Percentiles rank a stretch among this genome's conserved stretches.
phyloP scores from a whole-genome alignment of 2,113 vertebrate species.

The Eptesicus fuscus region DNA sequence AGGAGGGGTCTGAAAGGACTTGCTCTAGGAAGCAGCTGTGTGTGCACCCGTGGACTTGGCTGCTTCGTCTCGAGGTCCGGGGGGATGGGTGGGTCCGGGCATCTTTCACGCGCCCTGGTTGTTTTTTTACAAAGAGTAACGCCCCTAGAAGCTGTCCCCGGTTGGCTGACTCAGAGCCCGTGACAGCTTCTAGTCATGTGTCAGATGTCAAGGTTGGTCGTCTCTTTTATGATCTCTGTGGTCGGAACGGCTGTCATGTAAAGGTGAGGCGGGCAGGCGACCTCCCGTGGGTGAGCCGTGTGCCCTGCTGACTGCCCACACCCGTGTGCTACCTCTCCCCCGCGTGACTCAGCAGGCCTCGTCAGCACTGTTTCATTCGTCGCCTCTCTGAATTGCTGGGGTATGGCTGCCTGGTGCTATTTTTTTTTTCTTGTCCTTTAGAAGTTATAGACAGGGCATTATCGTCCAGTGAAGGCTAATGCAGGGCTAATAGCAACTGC shows the following conservation, averaged over 20 bases:
- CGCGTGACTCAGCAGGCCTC: background rate
- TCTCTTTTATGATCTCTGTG: background rate
- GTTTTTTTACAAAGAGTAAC: background rate
- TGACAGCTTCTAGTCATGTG: background rate
- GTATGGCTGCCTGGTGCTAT: background rate
- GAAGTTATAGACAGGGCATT: background rate
- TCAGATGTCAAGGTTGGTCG: slow-evolving; percentile 27
- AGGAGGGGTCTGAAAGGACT: background rate
- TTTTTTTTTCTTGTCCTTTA: background rate
- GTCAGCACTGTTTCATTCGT: background rate
- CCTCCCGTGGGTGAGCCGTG: background rate
- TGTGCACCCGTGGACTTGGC: background rate
- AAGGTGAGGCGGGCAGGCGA: background rate
- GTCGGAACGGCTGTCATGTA: background rate
- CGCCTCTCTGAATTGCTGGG: background rate
- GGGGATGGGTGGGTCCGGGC: background rate
- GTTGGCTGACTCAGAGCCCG: background rate
- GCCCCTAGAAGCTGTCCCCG: background rate
- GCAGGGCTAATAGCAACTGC: background rate
- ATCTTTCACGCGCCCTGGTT: background rate
- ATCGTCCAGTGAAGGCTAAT: background rate
- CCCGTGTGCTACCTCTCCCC: background rate
- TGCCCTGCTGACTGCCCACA: background rate
- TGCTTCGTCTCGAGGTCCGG: background rate
- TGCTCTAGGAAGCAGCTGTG: background rate